Conservation (phyloP, 2,113 vertebrate species). For the Platysternon megacephalum region DNA sequence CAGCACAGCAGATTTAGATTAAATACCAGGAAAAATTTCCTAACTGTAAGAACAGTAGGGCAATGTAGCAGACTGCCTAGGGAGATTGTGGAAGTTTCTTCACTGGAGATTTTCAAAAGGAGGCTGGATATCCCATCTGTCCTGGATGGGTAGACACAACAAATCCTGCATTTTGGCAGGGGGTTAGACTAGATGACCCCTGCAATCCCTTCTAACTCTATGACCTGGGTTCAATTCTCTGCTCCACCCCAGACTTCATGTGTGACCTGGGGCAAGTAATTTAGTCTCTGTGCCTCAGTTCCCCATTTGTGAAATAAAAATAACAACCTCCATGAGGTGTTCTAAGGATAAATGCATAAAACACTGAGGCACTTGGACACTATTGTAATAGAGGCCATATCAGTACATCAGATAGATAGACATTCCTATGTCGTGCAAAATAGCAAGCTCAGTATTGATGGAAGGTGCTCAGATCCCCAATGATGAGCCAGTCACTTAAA, state of each 20-base stretch:
- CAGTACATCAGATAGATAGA: not conserved
- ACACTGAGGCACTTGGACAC: not conserved
- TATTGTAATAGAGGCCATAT: not conserved
- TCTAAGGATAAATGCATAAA: not conserved
- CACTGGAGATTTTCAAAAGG: too few relatives aligned
- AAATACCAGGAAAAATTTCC: too few relatives aligned
- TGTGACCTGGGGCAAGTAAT: not conserved
- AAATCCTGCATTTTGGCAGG: not conserved
- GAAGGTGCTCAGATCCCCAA: not conserved
- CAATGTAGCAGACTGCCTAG: too few relatives aligned
- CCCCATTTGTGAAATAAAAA: not conserved
- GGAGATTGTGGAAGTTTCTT: too few relatives aligned
- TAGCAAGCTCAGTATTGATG: not conserved
- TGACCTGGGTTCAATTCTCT: not conserved
- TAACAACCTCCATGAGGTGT: not conserved
- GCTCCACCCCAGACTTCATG: not conserved
- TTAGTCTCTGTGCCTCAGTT: not conserved
- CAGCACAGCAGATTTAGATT: too few relatives aligned
- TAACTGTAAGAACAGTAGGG: too few relatives aligned
- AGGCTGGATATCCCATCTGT: too few relatives aligned
- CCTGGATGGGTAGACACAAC: too few relatives aligned
- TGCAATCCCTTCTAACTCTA: not conserved
- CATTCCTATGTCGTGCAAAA: not conserved
- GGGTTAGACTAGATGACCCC: not conserved
- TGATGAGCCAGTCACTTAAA: not conserved